A percentile compares a stretch with the other conserved stretches of the same genome.
Evolutionary conservation across 2,888 invertebrate genomes (phyloP).

Genomic region (Euplexia lucipara): DNA sequence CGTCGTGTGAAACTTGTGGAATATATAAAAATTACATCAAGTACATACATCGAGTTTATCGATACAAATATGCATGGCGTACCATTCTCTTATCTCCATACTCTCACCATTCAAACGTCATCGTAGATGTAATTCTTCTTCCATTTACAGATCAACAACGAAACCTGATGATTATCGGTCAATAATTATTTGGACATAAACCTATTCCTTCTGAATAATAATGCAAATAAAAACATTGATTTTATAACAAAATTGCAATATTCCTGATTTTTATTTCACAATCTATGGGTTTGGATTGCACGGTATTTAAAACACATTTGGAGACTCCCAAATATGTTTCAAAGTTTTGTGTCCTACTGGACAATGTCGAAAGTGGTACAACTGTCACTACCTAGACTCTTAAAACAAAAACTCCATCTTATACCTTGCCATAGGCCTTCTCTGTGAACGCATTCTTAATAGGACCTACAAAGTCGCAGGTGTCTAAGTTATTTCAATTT

Average conservation of each 20-base stretch:
- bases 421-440: not conserved
- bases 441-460: too few species aligned
- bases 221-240: not conserved
- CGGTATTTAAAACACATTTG: too few species aligned
- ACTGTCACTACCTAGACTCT: too few species aligned
- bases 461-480: too few species aligned
- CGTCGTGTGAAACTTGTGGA: too few species aligned
- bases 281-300: not conserved
- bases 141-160: slow-evolving; percentile 41
- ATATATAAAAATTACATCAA: too few species aligned
- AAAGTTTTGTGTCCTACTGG: too few species aligned
- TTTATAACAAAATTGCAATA: slow-evolving; percentile 4
- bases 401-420: not conserved
- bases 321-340: too few species aligned
- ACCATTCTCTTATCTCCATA: not conserved
- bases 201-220: not conserved
- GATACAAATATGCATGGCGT: too few species aligned
- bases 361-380: too few species aligned
- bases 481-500: not conserved
- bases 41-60: too few species aligned
- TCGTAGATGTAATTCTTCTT: slow-evolving; percentile 16
- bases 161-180: slow-evolving; percentile 34
- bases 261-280: slow-evolving; percentile 32
- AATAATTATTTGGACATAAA: slow-evolving; percentile 3
- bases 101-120: not conserved